Conservation (phyloP, 2,113 vertebrate genomes). For the Lagopus muta region DNA sequence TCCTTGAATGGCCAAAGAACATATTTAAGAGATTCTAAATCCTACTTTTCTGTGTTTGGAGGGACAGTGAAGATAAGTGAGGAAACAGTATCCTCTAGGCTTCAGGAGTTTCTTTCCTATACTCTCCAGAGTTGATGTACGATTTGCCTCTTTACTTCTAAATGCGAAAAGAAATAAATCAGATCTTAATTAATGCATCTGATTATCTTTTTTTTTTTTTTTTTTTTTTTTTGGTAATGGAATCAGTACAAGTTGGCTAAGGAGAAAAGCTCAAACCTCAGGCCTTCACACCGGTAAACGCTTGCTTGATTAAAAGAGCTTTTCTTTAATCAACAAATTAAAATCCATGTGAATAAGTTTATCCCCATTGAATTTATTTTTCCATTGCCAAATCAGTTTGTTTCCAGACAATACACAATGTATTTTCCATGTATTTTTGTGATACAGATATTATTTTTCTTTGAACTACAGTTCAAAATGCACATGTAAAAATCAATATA, state of each 20-base stretch:
- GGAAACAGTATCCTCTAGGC: neutral
- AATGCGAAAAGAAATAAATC: neutral
- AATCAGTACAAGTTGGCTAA: neutral
- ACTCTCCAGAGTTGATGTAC: neutral
- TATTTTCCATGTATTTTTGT: neutral
- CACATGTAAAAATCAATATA: neutral
- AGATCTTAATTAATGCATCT: neutral
- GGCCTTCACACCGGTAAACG: neutral
- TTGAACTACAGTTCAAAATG: neutral
- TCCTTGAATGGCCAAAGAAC: neutral
- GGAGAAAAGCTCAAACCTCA: neutral
- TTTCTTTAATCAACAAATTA: neutral
- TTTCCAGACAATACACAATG: neutral
- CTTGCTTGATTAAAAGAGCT: neutral
- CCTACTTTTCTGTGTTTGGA: neutral
- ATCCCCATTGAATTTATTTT: neutral
- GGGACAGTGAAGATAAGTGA: neutral
- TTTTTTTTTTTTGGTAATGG: neutral
- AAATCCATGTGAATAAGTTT: neutral
- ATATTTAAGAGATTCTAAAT: neutral
- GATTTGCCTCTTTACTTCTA: neutral
- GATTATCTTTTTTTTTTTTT: neutral
- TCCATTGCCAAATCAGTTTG: neutral
- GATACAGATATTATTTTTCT: neutral
- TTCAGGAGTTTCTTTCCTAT: neutral